phyloP scores from a whole-genome alignment of 2,113 vertebrate species.

The Speoplatyrhinus poulsoni region DNA sequence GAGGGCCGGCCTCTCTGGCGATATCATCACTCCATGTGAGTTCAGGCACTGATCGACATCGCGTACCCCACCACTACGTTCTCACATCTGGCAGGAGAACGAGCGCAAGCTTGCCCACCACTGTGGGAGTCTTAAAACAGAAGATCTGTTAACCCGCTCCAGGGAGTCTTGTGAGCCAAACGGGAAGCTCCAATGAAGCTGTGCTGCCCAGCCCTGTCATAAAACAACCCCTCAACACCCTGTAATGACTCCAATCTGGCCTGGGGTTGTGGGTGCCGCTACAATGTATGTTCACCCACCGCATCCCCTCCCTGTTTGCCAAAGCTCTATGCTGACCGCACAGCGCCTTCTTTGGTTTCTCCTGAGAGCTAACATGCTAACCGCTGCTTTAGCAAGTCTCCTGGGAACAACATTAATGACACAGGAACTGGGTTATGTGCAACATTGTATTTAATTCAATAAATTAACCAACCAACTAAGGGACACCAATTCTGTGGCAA shows the following conservation, averaged over 20 bases:
- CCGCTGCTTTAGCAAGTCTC: conserved; percentile 35
- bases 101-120: too few species aligned
- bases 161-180: conserved; percentile 39
- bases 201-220: conserved; percentile 53
- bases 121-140: conserved; percentile 8
- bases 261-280: conserved; percentile 56
- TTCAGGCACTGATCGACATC: background rate
- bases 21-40: conserved; percentile 1
- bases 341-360: conserved; percentile 38
- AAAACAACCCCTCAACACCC: conserved; percentile 66
- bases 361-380: conserved; percentile 27
- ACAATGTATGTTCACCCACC: conserved; percentile 50
- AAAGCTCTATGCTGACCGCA: conserved; percentile 55
- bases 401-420: conserved; percentile 18
- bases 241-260: conserved; percentile 69
- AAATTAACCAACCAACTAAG: too few species aligned
- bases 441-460: background rate
- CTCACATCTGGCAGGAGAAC: too few species aligned
- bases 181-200: conserved; percentile 47
- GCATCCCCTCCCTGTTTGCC: conserved; percentile 54
- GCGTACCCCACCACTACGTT: too few species aligned
- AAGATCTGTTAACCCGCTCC: conserved; percentile 27
- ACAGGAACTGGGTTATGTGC: background rate
- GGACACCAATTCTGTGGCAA: too few species aligned
- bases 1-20: background rate